These are phyloP conservation scores for Atherinomorus stipes DNA, from an alignment of 2,113 vertebrate genomes.

Conservation along the genomic window DNA sequence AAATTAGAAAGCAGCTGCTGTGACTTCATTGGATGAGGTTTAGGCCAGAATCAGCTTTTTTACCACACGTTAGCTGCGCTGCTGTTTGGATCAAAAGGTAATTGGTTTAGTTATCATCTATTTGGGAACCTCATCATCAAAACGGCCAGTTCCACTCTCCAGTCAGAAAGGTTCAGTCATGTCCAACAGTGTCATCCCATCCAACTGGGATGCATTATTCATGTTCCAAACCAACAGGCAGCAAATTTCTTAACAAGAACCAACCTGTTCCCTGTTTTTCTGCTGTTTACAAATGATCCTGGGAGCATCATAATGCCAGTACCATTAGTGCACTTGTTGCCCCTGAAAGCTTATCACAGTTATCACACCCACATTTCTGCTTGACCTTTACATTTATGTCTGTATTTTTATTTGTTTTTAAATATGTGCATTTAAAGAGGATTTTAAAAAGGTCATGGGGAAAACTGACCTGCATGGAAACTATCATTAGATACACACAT, in stretches of 20 bases:
- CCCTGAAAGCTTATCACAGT: conserved; percentile 26
- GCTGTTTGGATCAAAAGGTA: too few species aligned
- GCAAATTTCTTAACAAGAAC: neutral
- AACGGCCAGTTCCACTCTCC: neutral
- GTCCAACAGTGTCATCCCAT: neutral
- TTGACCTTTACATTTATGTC: conserved; percentile 65
- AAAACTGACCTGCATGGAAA: conserved; percentile 34
- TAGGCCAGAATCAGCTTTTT: neutral
- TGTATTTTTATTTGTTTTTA: conserved; percentile 63
- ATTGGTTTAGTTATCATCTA: neutral
- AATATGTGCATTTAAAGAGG: conserved; percentile 70
- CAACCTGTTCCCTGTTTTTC: neutral
- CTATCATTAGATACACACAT: conserved; percentile 3
- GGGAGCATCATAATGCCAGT: neutral
- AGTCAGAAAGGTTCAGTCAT: neutral
- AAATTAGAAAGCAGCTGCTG: conserved; percentile 40
- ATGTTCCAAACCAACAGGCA: neutral
- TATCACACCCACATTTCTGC: conserved; percentile 48
- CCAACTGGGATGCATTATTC: too few species aligned
- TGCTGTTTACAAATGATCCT: conserved; percentile 15
- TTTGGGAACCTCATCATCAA: neutral
- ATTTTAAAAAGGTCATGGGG: conserved; percentile 67
- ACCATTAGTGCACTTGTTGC: conserved; percentile 35
- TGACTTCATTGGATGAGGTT: conserved; percentile 32
- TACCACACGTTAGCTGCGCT: neutral